A percentile compares a stretch with the other conserved stretches of the same genome.
Evolutionary conservation across 2,113 vertebrate genomes (phyloP).

Genomic region (Oncorhynchus tshawytscha): DNA sequence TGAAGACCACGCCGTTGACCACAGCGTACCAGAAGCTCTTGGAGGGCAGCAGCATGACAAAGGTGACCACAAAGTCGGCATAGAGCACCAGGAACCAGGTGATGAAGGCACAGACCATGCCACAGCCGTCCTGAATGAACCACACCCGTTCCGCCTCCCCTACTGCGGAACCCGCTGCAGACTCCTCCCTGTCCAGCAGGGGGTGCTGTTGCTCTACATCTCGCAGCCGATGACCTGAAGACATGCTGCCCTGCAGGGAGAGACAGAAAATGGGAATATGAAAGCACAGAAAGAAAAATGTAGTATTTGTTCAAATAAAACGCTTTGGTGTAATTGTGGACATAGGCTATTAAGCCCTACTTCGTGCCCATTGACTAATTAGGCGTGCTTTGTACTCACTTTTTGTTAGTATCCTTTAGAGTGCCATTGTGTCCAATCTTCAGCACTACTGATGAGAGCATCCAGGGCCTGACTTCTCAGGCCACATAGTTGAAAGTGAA

Average conservation of each 20-base stretch:
- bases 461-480: too few relatives aligned
- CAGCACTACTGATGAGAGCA: too few relatives aligned
- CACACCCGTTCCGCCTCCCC: conserved; percentile 77
- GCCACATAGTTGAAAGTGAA: too few relatives aligned
- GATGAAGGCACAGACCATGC: conserved; percentile 84
- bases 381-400: too few relatives aligned
- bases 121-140: conserved; percentile 87
- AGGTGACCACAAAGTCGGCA: conserved; percentile 87
- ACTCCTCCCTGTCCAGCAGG: conserved; percentile 78
- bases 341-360: too few relatives aligned
- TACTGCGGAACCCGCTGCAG: conserved; percentile 60
- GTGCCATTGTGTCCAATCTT: too few relatives aligned
- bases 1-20: conserved; percentile 82
- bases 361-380: too few relatives aligned
- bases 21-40: conserved; percentile 86
- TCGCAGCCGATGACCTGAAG: conserved; percentile 83
- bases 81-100: conserved; percentile 89
- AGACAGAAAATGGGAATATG: conserved; percentile 54
- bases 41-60: conserved; percentile 89
- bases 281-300: neutral
- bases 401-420: too few relatives aligned
- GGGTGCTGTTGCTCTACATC: conserved; percentile 87
- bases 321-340: too few relatives aligned
- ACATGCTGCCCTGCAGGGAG: conserved; percentile 67
- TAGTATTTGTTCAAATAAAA: too few relatives aligned